Base-by-base conservation (phyloP, 2,888 invertebrate species). In the Parascotia fuliginaria region DNA sequence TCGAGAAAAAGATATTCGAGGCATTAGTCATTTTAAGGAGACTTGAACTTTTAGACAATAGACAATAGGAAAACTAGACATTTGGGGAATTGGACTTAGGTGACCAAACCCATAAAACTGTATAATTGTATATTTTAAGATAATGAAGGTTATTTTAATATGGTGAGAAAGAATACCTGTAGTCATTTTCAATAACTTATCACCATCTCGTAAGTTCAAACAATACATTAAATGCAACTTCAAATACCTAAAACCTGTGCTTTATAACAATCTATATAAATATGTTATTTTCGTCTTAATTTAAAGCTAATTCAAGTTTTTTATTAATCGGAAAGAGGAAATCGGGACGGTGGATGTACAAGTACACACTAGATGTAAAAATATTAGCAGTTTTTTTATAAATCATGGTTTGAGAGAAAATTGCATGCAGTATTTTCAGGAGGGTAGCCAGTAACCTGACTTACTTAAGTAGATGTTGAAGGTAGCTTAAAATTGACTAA, bases 221-320 rank as follows among this genome's bases (percentile, higher is more conserved):
- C 59, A 56, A 48, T 33, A 50, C 56, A 60, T 67, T 56, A 89
- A 87, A 91, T 90, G 90, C 90, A 89, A 89, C 84, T 85, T 82
- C 81, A 80, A 72, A 83, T 86, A 87, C 87, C 89, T 91, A 90
- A 81, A 87, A 89, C 91, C 90, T 90, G 91, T 92, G 91, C 91
- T 88, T 88, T 75, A 82, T 90, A 91, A 92, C 91, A 89, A 89
- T 90, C 89, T 91, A 91, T 90, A 87, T 90, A 89, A 87, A 89
- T 89, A 89, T 85, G 83, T 85, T 83, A 83, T 77, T 79, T 81
- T 79, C 67, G 70, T 81, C 76, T 80, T 77, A 81, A 65, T 78
- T 89, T 89, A 89, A 89, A 89, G 87, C 90, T 90, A 91, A 83
- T 83, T 83, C 77, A 84, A 89, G 79, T 76, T 68, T 54, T 78